Conservation (phyloP, 2,797 vertebrate genomes). For the Channallabes apus region DNA sequence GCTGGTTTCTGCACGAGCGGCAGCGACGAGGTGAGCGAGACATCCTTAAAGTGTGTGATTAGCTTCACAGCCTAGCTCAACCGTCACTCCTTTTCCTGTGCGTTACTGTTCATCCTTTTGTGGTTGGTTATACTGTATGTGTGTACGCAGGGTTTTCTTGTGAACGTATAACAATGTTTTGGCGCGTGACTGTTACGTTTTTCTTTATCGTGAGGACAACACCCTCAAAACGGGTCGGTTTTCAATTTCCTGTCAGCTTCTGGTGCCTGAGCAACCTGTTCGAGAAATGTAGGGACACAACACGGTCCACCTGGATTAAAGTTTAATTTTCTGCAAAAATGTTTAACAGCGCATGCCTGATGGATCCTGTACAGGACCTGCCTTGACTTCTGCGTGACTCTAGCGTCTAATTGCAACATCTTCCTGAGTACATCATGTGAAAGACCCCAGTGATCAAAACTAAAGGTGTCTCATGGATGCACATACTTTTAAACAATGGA, state of each 20-base stretch:
- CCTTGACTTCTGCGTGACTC: no score
- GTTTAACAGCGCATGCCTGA: not conserved
- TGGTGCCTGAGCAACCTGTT: not conserved
- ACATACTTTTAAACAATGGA: no score
- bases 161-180: not conserved
- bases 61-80: not conserved
- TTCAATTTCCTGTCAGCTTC: not conserved
- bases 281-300: not conserved
- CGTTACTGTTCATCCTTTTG: no score
- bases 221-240: not conserved
- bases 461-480: no score
- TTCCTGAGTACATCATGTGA: no score
- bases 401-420: no score
- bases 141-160: no score
- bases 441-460: no score
- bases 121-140: no score
- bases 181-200: not conserved
- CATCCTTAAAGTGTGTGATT: not conserved
- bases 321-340: not conserved
- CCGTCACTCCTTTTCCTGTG: not conserved
- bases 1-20: conserved; percentile 77
- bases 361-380: not conserved
- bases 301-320: not conserved
- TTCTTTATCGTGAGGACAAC: no score
- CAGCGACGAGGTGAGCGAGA: conserved; percentile 75